A percentile compares a stretch with the other conserved stretches of the same genome.
Conservation (phyloP, 2,113 vertebrate species). For the Marmota monax region DNA sequence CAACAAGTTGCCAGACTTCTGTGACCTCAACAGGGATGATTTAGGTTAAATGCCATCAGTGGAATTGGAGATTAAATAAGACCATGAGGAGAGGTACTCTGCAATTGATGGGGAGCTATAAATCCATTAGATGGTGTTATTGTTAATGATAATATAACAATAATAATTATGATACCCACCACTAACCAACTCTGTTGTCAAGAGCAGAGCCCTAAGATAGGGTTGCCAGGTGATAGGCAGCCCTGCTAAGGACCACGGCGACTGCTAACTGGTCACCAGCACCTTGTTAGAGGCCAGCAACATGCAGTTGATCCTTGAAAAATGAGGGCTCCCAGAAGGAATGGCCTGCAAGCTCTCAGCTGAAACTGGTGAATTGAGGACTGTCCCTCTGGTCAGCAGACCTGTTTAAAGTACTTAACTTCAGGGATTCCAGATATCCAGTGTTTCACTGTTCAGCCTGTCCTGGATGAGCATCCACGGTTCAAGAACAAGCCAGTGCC, state of each 20-base stretch:
- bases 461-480: slow-evolving; percentile 95
- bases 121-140: background rate
- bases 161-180: background rate
- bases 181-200: background rate
- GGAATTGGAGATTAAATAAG: background rate
- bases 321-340: background rate
- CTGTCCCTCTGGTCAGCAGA: background rate
- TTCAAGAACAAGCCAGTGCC: slow-evolving; percentile 98
- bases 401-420: slow-evolving; percentile 87
- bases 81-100: background rate
- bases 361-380: background rate
- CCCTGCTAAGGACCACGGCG: background rate
- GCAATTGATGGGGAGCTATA: background rate
- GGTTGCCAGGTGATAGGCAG: background rate
- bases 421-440: slow-evolving; percentile 92
- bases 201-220: background rate
- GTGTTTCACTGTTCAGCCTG: slow-evolving; percentile 97
- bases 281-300: background rate
- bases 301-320: background rate
- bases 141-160: background rate
- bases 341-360: background rate
- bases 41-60: background rate
- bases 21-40: background rate
- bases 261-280: background rate
- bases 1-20: background rate